Evolutionary conservation across 2,888 invertebrate species (phyloP).

Genomic region (Ischnura elegans): DNA sequence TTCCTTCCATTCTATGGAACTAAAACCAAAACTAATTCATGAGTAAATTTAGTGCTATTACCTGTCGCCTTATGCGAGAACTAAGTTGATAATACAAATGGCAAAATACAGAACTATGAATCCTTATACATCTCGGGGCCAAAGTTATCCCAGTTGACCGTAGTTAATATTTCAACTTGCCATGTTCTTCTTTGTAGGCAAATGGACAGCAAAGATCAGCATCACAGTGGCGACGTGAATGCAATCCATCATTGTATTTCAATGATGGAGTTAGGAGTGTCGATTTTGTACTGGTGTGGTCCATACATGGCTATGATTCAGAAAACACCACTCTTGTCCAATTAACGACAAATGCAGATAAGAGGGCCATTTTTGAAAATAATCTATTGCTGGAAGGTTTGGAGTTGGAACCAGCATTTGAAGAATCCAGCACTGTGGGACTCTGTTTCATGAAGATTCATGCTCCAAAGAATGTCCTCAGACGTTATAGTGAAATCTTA

Average conservation of each 20-base stretch:
- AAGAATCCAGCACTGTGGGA: slow-evolving; percentile 81
- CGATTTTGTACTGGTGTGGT: slow-evolving; percentile 90
- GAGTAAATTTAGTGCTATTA: no score
- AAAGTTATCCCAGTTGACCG: no score
- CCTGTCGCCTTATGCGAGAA: no score
- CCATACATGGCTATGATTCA: slow-evolving; percentile 74
- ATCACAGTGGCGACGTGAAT: not conserved
- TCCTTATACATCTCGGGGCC: no score
- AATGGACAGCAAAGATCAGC: not conserved
- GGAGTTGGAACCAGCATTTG: slow-evolving; percentile 85
- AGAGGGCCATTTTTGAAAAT: slow-evolving; percentile 84
- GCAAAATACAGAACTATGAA: no score
- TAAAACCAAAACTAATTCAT: no score
- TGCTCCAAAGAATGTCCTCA: slow-evolving; percentile 89
- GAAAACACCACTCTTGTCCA: slow-evolving; percentile 79
- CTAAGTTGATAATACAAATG: no score
- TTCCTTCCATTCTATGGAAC: no score
- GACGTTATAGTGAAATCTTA: slow-evolving; percentile 93
- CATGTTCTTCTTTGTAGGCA: slow-evolving; percentile 30
- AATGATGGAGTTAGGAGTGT: slow-evolving; percentile 86
- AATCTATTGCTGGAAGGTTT: slow-evolving; percentile 88
- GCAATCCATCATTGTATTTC: slow-evolving; percentile 77
- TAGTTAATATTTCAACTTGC: not conserved
- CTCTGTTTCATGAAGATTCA: slow-evolving; percentile 93
- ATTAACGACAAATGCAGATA: slow-evolving; percentile 77